Conservation (phyloP, 2,888 invertebrate species). For the Uropetala carovei region DNA sequence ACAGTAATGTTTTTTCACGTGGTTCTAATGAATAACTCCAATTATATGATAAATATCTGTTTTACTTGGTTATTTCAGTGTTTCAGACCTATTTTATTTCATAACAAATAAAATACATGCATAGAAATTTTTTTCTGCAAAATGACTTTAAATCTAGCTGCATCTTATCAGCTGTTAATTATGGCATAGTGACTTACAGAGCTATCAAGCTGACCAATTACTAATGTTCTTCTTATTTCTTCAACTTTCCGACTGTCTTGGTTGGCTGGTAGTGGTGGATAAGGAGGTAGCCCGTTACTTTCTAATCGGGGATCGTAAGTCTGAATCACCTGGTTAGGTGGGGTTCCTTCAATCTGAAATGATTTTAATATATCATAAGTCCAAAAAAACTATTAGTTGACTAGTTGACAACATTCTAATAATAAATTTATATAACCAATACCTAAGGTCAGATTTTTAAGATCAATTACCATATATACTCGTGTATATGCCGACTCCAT, state of each 20-base stretch:
- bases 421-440: background rate
- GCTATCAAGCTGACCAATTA: slow-evolving; percentile 88
- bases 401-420: background rate
- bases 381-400: background rate
- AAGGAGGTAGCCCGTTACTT: slow-evolving; percentile 88
- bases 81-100: no score
- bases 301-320: slow-evolving; percentile 94
- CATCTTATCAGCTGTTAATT: background rate
- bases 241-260: slow-evolving; percentile 94
- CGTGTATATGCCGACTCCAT: no score
- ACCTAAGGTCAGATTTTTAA: no score
- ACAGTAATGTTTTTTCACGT: no score
- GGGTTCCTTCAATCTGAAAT: slow-evolving; percentile 83
- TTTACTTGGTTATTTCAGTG: no score
- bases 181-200: slow-evolving; percentile 75
- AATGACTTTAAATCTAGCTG: background rate
- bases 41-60: no score
- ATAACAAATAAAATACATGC: no score
- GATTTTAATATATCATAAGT: background rate
- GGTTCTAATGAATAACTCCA: no score
- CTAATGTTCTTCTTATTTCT: slow-evolving; percentile 95
- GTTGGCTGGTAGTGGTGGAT: slow-evolving; percentile 93
- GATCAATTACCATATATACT: no score
- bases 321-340: slow-evolving; percentile 89
- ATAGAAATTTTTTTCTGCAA: background rate